Evolutionary conservation across 2,113 vertebrate genomes (phyloP).

Genomic region (Osmerus mordax): DNA sequence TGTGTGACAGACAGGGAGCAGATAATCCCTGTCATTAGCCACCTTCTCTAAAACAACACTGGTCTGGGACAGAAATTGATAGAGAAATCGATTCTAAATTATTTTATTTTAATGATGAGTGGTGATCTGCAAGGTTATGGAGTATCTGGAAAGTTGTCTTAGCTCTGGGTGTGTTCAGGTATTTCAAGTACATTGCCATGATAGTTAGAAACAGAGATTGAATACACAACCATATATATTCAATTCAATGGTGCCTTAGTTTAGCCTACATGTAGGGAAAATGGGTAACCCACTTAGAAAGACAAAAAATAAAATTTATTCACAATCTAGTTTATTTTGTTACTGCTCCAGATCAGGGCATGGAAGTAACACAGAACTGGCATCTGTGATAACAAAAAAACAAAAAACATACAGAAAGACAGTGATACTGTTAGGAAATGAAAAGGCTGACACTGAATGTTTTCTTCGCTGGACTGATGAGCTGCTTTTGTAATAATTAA

Average conservation of each 20-base stretch:
- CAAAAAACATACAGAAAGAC: not conserved
- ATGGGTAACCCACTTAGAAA: slow-evolving; percentile 32
- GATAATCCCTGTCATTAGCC: not conserved
- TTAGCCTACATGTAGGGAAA: slow-evolving; percentile 15
- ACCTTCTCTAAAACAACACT: not conserved
- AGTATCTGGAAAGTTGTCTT: too few species aligned
- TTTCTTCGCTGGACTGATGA: too few species aligned
- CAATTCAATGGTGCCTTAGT: too few species aligned
- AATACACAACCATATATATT: too few species aligned
- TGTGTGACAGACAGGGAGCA: not conserved
- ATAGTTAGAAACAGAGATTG: too few species aligned
- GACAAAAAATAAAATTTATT: too few species aligned
- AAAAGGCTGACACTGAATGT: too few species aligned
- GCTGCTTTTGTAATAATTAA: too few species aligned
- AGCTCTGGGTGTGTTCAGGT: too few species aligned
- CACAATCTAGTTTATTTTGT: not conserved
- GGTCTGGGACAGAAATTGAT: not conserved
- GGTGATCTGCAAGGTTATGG: too few species aligned
- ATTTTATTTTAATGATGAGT: not conserved
- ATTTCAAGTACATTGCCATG: too few species aligned
- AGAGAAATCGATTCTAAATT: not conserved
- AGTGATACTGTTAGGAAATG: too few species aligned
- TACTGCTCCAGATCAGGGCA: slow-evolving; percentile 17
- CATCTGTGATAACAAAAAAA: not conserved
- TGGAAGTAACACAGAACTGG: not conserved